Evolutionary conservation across 2,888 invertebrate genomes (phyloP), one percentile per base, ranked within the genome.

Genomic region (Erebia epiphron): DNA sequence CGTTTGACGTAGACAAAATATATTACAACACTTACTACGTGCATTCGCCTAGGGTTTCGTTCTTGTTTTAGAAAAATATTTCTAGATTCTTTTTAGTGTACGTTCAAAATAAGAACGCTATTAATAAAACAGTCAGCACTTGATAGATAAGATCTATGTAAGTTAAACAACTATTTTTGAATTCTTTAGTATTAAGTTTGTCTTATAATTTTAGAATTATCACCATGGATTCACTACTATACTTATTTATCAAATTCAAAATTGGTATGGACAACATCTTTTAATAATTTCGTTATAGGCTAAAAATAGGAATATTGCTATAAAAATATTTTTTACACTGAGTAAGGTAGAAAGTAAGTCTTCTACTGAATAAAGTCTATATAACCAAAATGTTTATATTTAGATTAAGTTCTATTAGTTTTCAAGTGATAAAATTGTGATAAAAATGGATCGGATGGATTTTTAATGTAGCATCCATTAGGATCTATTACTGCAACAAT

Each of bases 1-100:
- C 71, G 72, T 75, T 75, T 76, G 76, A 76, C 73, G 76, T 73
- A 72, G 56, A 72, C 75, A 63, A 75, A 75, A 74, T 74, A 75
- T 76, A 75, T 75, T 73, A 74, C 70, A 69, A 74, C 73, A 76
- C 73, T 73, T 72, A 73, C 71, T 72, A 74, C 65, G 73, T 68
- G 71, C 68, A 70, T 72, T 73, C 71, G 75, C 75, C 67, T 70
- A 69, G 71, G 72, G 70, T 63, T 65, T 65, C 64, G 60, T 35
- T 8, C 67, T 58, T 46, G 66, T 46, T 67, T 60, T n/a, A 49
- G 11, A 41, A 18, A 52, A 49, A 67, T 43, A 49, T 52, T 14
- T 5, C 4, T 43, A 18, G 35, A 14, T 65, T 18, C 13, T 43
- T 56, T 52, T 54, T 54, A 52, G 9, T n/a, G 8, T n/a, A 26